phyloP scores from a whole-genome alignment of 2,888 invertebrate species.

The Megamerina dolium region DNA sequence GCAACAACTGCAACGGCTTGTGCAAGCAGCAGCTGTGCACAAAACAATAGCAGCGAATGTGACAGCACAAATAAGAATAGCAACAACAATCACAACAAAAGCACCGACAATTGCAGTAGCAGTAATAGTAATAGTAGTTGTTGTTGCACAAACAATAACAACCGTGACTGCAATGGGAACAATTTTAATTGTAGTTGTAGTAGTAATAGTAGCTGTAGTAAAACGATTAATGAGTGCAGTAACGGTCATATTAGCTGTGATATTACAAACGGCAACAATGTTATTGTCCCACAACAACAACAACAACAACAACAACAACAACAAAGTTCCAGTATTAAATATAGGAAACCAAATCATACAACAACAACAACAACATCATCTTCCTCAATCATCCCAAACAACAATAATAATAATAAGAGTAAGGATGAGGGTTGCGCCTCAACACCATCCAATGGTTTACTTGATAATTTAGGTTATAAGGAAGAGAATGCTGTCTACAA shows the following conservation, averaged over 20 bases:
- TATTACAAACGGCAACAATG: no score
- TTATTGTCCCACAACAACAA: no score
- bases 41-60: conserved; percentile 4
- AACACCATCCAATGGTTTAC: conserved; percentile 23
- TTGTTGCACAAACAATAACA: neutral
- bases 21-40: conserved; percentile 13
- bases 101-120: conserved; percentile 19
- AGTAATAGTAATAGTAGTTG: conserved; percentile 15
- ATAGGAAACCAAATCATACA: conserved; percentile 1
- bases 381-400: no score
- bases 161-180: no score
- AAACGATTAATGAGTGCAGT: no score
- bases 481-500: conserved; percentile 42
- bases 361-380: conserved; percentile 6
- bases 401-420: no score
- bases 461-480: conserved; percentile 34
- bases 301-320: no score
- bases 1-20: conserved; percentile 10
- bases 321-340: conserved; percentile 8
- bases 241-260: no score
- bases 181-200: no score
- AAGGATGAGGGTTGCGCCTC: conserved; percentile 3
- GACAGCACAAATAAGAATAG: conserved; percentile 13
- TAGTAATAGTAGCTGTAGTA: no score
- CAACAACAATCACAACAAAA: conserved; percentile 13